Evolutionary conservation across 2,113 vertebrate genomes (phyloP), one percentile per base, ranked within the genome.

Genomic region (Sminthopsis crassicaudata): DNA sequence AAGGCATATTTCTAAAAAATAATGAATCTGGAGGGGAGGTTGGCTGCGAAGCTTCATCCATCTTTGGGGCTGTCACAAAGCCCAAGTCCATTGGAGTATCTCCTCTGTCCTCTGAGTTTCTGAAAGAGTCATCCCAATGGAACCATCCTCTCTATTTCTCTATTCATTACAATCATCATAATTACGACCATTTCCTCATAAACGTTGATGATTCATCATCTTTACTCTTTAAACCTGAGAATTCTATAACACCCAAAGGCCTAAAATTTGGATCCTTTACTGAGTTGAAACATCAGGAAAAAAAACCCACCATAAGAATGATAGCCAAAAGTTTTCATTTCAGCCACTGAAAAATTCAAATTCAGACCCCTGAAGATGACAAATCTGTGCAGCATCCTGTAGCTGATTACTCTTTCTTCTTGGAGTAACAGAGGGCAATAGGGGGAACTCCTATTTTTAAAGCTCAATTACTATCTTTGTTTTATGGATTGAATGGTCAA

Each of bases 201-300:
- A 98, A 97, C 97, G 97, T 96, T 96, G 96, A 97, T 1, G 0
- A 97, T 94, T 91, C 96, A 96, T 98, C 96, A 96, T 97, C 94
- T 96, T 95, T 97, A 93, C 94, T 96, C 89, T 94, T 96, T 97
- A 96, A 96, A 95, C 42, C 53, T 90, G 92, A 97, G 57, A 94
- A 42, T 46, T 95, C 97, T 36, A 97, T 53, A 95, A 94, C 57
- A 97, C 96, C 94, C 96, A 96, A 93, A 94, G 96, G 93, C 97
- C 88, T 91, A 91, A 55, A 90, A 95, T 93, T n/a, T 90, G 91
- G 94, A 97, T 94, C 88, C 88, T 50, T 95, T 88, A 89, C 91
- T 93, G 96, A 93, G 9, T 91, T 93, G 60, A 97, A 92, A 54
- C 57, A 92, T 50, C 12, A 0, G 92, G 48, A 95, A 93, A 22